Percentiles rank a stretch among this genome's conserved stretches.
phyloP scores from a whole-genome alignment of 2,888 invertebrate genomes.

The Athripsodes cinereus region DNA sequence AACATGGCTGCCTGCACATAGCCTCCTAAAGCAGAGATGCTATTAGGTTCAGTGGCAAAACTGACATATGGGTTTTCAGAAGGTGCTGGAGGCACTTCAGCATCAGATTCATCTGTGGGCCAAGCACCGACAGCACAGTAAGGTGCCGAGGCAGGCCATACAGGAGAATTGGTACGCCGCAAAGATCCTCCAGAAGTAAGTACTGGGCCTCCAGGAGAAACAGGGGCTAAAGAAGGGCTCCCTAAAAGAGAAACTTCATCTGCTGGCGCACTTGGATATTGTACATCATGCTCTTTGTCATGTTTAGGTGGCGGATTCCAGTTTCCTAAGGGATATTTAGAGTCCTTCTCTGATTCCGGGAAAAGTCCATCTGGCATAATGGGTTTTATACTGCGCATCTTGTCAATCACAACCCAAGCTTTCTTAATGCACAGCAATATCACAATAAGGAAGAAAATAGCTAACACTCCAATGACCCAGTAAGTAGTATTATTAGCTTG shows the following conservation, averaged over 20 bases:
- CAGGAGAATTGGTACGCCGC: slow-evolving; percentile 28
- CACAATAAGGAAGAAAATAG: slow-evolving; percentile 24
- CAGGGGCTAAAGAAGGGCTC: slow-evolving; percentile 36
- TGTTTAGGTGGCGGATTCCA: slow-evolving; percentile 11
- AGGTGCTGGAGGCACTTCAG: not conserved
- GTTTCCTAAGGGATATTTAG: slow-evolving; percentile 37
- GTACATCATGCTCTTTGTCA: slow-evolving; percentile 37
- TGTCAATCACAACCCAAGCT: slow-evolving; percentile 44
- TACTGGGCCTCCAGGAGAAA: slow-evolving; percentile 42
- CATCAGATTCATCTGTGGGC: slow-evolving; percentile 6
- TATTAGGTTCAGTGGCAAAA: slow-evolving; percentile 7
- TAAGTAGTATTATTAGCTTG: not conserved
- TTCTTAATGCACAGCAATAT: slow-evolving; percentile 16
- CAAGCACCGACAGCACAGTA: slow-evolving; percentile 17
- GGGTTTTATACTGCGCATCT: slow-evolving; percentile 62
- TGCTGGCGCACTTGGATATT: slow-evolving; percentile 33
- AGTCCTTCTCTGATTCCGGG: slow-evolving; percentile 40
- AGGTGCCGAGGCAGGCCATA: slow-evolving; percentile 5
- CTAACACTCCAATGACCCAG: slow-evolving; percentile 17
- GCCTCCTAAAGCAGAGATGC: not conserved
- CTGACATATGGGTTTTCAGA: slow-evolving; percentile 19
- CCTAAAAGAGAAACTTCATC: slow-evolving; percentile 45
- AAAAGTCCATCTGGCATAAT: slow-evolving; percentile 61
- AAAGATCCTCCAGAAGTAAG: slow-evolving; percentile 44
- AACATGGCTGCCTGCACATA: slow-evolving; percentile 13